These are phyloP conservation scores for Aporophyla lueneburgensis DNA, from an alignment of 2,888 invertebrate genomes.

Conservation along the genomic window DNA sequence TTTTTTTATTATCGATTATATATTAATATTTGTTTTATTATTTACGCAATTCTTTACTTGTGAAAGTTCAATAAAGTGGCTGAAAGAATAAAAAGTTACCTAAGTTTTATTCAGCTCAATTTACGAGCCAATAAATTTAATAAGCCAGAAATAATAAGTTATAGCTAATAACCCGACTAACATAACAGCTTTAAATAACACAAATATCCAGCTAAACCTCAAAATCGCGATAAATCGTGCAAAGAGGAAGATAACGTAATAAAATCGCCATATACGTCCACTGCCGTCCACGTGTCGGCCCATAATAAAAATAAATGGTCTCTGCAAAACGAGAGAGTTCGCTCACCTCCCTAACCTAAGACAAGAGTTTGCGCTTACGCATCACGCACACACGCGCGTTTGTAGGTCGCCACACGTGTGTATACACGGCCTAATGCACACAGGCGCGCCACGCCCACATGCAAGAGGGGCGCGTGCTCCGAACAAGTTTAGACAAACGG, in stretches of 20 bases:
- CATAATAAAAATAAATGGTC: constrained; percentile 90
- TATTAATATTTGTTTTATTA: constrained; percentile 48
- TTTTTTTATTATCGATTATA: constrained; percentile 57
- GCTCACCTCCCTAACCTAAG: constrained; percentile 91
- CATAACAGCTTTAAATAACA: constrained; percentile 45
- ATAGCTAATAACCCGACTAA: constrained; percentile 28
- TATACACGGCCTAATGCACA: constrained; percentile 71
- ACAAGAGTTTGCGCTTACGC: constrained; percentile 87
- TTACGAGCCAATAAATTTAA: constrained; percentile 18
- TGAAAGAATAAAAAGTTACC: background rate
- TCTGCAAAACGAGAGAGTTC: constrained; percentile 87
- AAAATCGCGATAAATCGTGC: constrained; percentile 67
- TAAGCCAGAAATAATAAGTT: constrained; percentile 30
- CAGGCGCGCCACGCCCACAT: constrained; percentile 76
- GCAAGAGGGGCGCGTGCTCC: constrained; percentile 84
- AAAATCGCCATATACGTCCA: constrained; percentile 81
- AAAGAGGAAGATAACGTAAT: constrained; percentile 84
- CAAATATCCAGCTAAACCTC: constrained; percentile 50
- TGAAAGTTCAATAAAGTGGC: background rate
- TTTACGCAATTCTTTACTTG: background rate
- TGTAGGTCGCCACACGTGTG: constrained; percentile 77
- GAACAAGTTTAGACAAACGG: constrained; percentile 90
- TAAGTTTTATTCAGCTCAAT: background rate
- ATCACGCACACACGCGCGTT: constrained; percentile 79
- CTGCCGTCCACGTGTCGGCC: constrained; percentile 85